phyloP scores from a whole-genome alignment of 1,140 invertebrate species.

The Ooceraea biroi region DNA sequence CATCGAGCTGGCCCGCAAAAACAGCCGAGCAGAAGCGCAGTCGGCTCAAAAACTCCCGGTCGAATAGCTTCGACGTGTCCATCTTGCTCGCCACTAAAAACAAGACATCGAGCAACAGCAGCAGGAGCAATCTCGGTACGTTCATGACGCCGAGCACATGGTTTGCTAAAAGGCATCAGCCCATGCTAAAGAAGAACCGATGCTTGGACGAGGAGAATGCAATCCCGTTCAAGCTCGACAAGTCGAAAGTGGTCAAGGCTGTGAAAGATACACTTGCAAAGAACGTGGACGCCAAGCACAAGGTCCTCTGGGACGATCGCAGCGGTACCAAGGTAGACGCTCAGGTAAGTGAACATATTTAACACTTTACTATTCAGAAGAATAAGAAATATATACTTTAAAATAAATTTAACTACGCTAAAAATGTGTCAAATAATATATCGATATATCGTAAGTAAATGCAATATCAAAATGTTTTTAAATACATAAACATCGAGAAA shows the following conservation, averaged over 20 bases:
- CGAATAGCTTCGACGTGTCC: constrained; percentile 93
- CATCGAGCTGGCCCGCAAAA: constrained; percentile 71
- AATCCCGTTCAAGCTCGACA: constrained; percentile 81
- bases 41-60: constrained; percentile 89
- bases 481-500: neutral
- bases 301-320: constrained; percentile 90
- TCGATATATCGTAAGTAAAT: neutral
- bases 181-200: constrained; percentile 89
- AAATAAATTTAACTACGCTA: neutral
- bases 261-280: constrained; percentile 86
- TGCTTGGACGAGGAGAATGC: constrained; percentile 79
- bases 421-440: neutral
- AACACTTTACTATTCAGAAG: neutral
- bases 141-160: constrained; percentile 88
- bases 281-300: constrained; percentile 78
- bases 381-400: neutral
- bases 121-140: constrained; percentile 46
- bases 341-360: constrained; percentile 81
- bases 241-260: constrained; percentile 81
- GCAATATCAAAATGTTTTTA: neutral
- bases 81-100: constrained; percentile 88
- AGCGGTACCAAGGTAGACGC: constrained; percentile 92
- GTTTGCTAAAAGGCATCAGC: constrained; percentile 91
- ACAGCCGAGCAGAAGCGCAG: constrained; percentile 85
- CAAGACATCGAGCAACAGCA: constrained; percentile 81